Conservation (phyloP, 2,113 vertebrate species). For the Ciconia boyciana region DNA sequence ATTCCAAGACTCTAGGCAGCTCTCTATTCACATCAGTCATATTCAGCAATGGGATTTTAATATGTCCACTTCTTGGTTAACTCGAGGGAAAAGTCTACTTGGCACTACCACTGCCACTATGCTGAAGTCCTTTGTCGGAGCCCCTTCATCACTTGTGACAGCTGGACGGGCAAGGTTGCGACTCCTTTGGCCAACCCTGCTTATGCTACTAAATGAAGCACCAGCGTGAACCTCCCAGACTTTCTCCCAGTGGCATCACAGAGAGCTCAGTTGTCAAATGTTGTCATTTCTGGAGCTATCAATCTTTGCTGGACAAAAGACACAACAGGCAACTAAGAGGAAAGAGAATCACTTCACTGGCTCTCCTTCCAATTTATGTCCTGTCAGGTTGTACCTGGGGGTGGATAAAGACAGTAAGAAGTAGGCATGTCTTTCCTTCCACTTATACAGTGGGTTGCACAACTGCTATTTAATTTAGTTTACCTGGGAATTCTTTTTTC, state of each 20-base stretch:
- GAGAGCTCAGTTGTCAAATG: not conserved
- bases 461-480: not conserved
- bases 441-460: not conserved
- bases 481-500: not conserved
- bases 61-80: not conserved
- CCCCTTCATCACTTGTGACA: not conserved
- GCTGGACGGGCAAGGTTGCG: not conserved
- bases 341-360: not conserved
- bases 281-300: not conserved
- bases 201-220: not conserved
- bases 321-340: not conserved
- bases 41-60: not conserved
- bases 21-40: not conserved
- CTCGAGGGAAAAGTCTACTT: not conserved
- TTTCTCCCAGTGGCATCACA: not conserved
- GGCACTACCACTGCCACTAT: not conserved
- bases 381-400: not conserved
- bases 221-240: not conserved
- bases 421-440: not conserved
- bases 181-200: not conserved
- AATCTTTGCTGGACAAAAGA: not conserved
- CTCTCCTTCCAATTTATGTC: not conserved
- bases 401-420: not conserved
- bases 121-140: not conserved
- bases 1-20: not conserved